Evolutionary conservation across 1,140 invertebrate species (phyloP).

Genomic region (Neodiprion fabricii): DNA sequence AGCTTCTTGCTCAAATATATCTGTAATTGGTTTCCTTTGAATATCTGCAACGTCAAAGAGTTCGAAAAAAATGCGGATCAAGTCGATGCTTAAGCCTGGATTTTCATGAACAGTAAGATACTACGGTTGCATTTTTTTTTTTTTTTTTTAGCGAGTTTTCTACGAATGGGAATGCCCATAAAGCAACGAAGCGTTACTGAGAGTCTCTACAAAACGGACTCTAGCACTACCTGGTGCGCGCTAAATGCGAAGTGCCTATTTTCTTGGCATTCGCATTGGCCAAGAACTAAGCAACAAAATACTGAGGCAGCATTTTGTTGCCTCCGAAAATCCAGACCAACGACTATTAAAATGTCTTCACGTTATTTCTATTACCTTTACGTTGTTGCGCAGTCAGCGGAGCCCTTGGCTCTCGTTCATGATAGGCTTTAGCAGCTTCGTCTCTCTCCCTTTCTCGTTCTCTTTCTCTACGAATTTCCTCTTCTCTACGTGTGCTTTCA

Average conservation of each 20-base stretch:
- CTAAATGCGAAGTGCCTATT: not conserved
- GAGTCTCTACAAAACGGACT: not conserved
- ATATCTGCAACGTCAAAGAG: constrained; percentile 43
- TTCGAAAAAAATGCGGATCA: not conserved
- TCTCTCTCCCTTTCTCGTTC: constrained; percentile 49
- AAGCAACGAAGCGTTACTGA: not conserved
- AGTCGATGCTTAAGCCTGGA: no score
- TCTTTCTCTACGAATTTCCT: constrained; percentile 53
- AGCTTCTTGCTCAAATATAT: constrained; percentile 59
- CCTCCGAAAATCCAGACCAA: no score
- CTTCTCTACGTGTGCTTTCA: constrained; percentile 53
- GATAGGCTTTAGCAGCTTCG: constrained; percentile 54
- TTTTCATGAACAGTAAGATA: no score
- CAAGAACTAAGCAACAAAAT: no score
- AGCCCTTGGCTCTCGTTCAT: constrained; percentile 53
- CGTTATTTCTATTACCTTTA: constrained; percentile 46
- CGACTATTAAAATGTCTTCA: not conserved
- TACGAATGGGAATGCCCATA: no score
- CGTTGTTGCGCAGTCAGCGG: constrained; percentile 51
- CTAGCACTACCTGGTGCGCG: no score
- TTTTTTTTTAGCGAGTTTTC: no score
- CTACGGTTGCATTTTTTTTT: no score
- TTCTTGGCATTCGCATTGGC: not conserved
- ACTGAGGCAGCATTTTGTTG: no score
- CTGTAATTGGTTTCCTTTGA: constrained; percentile 56